Base-by-base conservation (phyloP, 2,888 invertebrate genomes). In the Drosophila mettleri region DNA sequence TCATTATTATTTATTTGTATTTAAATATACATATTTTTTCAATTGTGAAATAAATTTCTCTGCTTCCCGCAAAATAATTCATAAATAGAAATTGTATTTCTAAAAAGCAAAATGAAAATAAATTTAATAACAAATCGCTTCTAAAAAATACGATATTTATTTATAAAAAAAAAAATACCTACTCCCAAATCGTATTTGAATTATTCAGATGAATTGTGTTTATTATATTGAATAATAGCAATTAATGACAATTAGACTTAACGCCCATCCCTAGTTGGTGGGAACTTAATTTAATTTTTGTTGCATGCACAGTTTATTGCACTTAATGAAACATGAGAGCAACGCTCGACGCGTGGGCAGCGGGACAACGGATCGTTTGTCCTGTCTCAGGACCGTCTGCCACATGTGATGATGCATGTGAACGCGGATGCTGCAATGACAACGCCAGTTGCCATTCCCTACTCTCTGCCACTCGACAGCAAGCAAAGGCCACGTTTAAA, bases 261-360 rank as follows among this genome's bases (percentile, higher is more conserved):
- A 16, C 29, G 38, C 27, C 52, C 78, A 78, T 73, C 78, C 16
- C 74, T 78, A 72, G 46, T 14, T 29, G 31, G 12, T 38, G 60
- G 55, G 16, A 70, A 78, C 73, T 84, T 84, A 74, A 88, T 80
- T 87, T 77, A 46, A 58, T 61, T 63, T 53, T 43, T n/a, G 9
- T n/a, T 65, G 64, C 64, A 36, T 60, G 55, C 66, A 66, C 73
- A 88, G 89, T 84, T 87, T 88, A 83, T 84, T 89, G 80, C 84
- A 82, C 84, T 90, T 90, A 89, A 90, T 87, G 88, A 78, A 89
- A 79, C 71, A 70, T 54, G 51, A 66, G 59, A 38, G 62, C 54
- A 29, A 54, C 43, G 58, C 57, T 41, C 14, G 76, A 27, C 31
- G 39, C 52, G 53, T 64, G 76, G 59, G 55, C 34, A 61, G 61